These are phyloP conservation scores for Cacatua alba DNA, from an alignment of 2,113 vertebrate species.

Conservation along the genomic window DNA sequence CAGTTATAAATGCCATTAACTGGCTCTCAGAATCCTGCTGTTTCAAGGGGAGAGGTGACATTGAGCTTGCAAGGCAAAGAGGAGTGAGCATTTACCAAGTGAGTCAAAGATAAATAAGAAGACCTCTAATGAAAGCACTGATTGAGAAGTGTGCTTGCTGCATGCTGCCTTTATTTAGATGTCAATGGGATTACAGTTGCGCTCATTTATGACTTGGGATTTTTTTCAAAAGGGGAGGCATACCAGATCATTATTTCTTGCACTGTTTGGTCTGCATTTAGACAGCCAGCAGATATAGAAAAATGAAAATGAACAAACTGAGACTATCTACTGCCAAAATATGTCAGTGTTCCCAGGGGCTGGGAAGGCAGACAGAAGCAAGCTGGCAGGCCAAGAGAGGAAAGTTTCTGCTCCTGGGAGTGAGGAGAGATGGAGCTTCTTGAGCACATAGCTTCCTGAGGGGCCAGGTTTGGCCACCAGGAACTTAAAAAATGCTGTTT, in stretches of 20 bases:
- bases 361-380: not conserved
- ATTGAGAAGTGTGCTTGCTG: not conserved
- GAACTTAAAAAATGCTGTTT: not conserved
- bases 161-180: not conserved
- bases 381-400: not conserved
- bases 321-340: not conserved
- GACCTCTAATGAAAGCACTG: not conserved
- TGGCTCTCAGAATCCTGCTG: not conserved
- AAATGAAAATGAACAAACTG: not conserved
- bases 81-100: not conserved
- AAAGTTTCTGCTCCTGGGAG: not conserved
- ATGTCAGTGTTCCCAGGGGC: not conserved
- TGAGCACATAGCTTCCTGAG: not conserved
- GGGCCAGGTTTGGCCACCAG: not conserved
- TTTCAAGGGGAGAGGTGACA: not conserved
- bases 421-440: not conserved
- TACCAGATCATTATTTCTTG: not conserved
- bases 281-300: not conserved
- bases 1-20: not conserved
- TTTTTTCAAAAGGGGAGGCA: not conserved
- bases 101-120: not conserved
- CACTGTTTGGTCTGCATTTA: not conserved
- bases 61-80: not conserved
- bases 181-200: not conserved
- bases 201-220: not conserved